Conservation (phyloP, 2,113 vertebrate species). For the Brevimyrus niger region DNA sequence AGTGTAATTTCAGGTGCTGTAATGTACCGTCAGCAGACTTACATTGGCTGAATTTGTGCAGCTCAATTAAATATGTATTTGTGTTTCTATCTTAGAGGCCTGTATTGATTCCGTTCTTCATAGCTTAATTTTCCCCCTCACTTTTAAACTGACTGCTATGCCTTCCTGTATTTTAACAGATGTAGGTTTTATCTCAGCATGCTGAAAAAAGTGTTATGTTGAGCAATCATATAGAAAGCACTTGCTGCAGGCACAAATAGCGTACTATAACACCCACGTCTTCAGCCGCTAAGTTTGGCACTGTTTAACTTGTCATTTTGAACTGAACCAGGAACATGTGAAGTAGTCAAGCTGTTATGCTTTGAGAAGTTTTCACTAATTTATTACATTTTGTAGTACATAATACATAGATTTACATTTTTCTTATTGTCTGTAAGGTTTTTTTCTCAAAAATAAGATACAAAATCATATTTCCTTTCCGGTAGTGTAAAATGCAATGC, state of each 20-base stretch:
- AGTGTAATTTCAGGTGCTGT: constrained; percentile 29
- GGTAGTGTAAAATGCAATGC: neutral
- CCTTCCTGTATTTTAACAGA: constrained; percentile 13
- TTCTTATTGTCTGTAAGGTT: neutral
- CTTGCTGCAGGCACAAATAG: constrained; percentile 19
- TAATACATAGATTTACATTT: neutral
- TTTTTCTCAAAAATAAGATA: neutral
- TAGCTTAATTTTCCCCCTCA: constrained; percentile 15
- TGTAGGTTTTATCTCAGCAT: constrained; percentile 26
- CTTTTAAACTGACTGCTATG: constrained; percentile 3
- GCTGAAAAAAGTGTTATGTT: constrained; percentile 47
- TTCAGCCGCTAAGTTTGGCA: constrained; percentile 33
- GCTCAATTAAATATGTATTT: constrained; percentile 2
- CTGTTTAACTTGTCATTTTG: constrained; percentile 45
- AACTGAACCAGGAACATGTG: constrained; percentile 45
- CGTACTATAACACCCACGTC: constrained; percentile 43
- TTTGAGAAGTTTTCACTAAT: neutral
- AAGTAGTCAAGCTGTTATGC: constrained; percentile 21
- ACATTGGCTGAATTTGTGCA: neutral
- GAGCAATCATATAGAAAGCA: constrained; percentile 29
- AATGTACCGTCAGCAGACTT: constrained; percentile 38
- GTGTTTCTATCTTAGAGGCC: constrained; percentile 9
- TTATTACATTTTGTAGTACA: constrained; percentile 2
- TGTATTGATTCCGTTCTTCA: neutral
- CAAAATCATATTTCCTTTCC: neutral